Base-by-base conservation (phyloP, 2,797 vertebrate genomes). In the Pelobates cultripes region DNA sequence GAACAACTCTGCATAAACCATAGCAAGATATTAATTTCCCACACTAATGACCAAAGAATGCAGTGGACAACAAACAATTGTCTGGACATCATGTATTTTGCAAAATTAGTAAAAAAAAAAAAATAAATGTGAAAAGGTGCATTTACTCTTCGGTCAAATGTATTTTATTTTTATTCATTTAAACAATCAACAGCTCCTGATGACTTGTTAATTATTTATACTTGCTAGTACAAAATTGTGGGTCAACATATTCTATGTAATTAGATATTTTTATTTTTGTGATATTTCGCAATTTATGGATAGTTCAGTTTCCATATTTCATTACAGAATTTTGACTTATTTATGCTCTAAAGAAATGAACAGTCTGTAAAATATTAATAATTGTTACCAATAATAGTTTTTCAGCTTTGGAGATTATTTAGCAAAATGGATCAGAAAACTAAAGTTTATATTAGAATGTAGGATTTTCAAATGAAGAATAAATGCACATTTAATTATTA, bases 401-500 rank as follows among this genome's bases (percentile, higher is more conserved):
- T 3, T 12, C 4, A 57, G 9, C 14, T 12, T 57, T 57, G 4
- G 3, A 57, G 4, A 57, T 57, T 12, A 57, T 69, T 42, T 69
- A 43, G 12, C 28, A 10, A 42, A 8, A 8, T 69, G 6, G 4
- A 42, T 42, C 4, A 12, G 12, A 69, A 43, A 51, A 51, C 15
- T 17, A 64, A 15, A 12, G 55, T 12, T 12, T 12, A 12, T 57
- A 57, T 57, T 12, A 57, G 55, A 57, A 57, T 57, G 13, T 57
- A 12, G 5, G 10, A 57, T 64, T 2, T 45, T 75, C 15, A 73
- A 42, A 42, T 63, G 0, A 64, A 44, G 44, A 76, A n/a, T 76
- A 66, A 76, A 76, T 66, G 61, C 44, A 76, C 43, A 60, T 51
- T 75, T 76, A 6, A 64, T 43, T 28, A 44, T 41, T 43, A 66